phyloP scores from a whole-genome alignment of 1,140 invertebrate species.

The Euura lappo region DNA sequence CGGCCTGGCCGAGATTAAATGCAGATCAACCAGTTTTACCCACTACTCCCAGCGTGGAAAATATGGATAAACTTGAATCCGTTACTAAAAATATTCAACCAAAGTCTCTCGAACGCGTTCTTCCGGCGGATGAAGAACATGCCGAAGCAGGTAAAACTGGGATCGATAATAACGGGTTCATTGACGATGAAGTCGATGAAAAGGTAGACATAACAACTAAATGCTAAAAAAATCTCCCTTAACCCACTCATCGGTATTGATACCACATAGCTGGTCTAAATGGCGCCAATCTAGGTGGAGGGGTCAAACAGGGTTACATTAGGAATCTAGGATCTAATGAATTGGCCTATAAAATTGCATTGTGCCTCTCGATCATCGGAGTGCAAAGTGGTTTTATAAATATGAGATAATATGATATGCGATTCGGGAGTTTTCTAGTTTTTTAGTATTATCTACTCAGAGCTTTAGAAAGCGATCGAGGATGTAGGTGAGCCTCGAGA shows the following conservation, averaged over 20 bases:
- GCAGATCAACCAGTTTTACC: constrained; percentile 11
- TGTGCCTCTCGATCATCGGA: no score
- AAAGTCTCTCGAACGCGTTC: background rate
- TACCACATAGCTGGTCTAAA: no score
- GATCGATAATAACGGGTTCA: constrained; percentile 36
- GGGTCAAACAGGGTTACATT: background rate
- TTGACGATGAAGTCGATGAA: constrained; percentile 24
- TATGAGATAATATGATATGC: no score
- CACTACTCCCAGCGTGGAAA: constrained; percentile 38
- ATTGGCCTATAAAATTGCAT: no score
- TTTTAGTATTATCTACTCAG: no score
- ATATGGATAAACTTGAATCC: constrained; percentile 29
- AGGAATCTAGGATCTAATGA: no score
- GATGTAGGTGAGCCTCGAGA: no score
- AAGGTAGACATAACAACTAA: constrained; percentile 25
- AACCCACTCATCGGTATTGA: no score
- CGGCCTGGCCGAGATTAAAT: constrained; percentile 40
- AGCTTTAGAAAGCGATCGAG: no score
- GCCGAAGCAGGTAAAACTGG: constrained; percentile 21
- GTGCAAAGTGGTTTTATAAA: no score
- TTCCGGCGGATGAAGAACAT: background rate
- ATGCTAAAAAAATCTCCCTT: constrained; percentile 17
- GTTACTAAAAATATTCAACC: constrained; percentile 19
- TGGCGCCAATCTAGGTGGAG: background rate
- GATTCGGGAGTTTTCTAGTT: no score